Evolutionary conservation across 2,113 vertebrate genomes (phyloP), one percentile per base, ranked within the genome.

Genomic region (Cyanocitta stelleri): DNA sequence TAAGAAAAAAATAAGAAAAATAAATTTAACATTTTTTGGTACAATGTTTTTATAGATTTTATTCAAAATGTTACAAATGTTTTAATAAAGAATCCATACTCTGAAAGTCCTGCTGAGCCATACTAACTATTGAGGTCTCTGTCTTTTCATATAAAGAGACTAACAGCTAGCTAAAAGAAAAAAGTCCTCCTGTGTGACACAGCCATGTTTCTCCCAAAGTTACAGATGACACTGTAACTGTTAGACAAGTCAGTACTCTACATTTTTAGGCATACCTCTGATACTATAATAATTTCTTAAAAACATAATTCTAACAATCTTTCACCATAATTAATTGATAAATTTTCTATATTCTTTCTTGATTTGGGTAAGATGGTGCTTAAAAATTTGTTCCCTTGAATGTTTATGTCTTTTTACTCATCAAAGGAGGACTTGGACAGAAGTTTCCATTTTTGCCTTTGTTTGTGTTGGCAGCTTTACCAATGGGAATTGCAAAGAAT

Each of bases 401-500:
- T 27, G 37, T 55, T 1, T 41, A 26, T 26, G 32, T 82, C 67
- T 41, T 82, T 72, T 49, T 62, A 14, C 11, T 58, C 44, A 71
- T 68, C 67, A 92, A 90, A 93, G 48, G 22, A 87, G 24, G 37
- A 56, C 24, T 90, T 44, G 33, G 30, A 73, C 0, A 0, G 63
- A 94, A 90, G 55, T 88, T 91, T 74, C 48, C 22, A 4, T 49
- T 87, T 96, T 91, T 96, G 49, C 35, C 55, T 89, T 94, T 89
- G 62, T 91, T 94, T 83, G 63, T 93, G 85, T 88, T 94, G 85
- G 82, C 93, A 96, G 76, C 51, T 90, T 96, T 94, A 94, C 90
- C 95, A 77, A 33, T 55, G 92, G 95, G 92, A 97, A 96, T 96
- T 94, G 63, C 59, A 93, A 96, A 95, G 90, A 96, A 94, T 96